Evolutionary conservation across 2,888 invertebrate species (phyloP).

Genomic region (Coelinius sp.): DNA sequence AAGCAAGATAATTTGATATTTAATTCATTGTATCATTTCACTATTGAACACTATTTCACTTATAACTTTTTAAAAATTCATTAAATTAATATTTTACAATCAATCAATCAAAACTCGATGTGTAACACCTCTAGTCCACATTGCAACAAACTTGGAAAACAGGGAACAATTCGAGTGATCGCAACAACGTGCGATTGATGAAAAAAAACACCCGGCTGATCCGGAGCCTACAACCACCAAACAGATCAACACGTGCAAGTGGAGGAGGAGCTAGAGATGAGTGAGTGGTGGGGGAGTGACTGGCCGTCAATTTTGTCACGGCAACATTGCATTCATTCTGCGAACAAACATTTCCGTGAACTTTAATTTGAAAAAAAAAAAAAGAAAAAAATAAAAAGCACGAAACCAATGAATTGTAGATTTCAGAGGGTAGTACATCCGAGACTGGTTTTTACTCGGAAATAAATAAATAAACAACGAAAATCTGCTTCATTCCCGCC

Average conservation of each 20-base stretch:
- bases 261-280: neutral
- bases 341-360: neutral
- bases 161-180: conserved; percentile 6
- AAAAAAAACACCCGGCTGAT: neutral
- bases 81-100: no score
- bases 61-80: no score
- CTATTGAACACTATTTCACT: neutral
- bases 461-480: no score
- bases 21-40: neutral
- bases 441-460: neutral
- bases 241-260: conserved; percentile 10
- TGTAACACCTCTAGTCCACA: conserved; percentile 29
- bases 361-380: neutral
- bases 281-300: neutral
- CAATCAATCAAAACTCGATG: neutral
- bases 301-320: conserved; percentile 10
- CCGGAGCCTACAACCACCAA: conserved; percentile 3
- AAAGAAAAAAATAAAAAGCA: neutral
- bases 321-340: conserved; percentile 14
- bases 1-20: no score
- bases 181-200: neutral
- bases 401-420: neutral
- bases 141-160: neutral
- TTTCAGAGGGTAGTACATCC: neutral
- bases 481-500: no score